These are phyloP conservation scores for Amphiprion ocellaris DNA, from an alignment of 2,113 vertebrate species.

Conservation along the genomic window DNA sequence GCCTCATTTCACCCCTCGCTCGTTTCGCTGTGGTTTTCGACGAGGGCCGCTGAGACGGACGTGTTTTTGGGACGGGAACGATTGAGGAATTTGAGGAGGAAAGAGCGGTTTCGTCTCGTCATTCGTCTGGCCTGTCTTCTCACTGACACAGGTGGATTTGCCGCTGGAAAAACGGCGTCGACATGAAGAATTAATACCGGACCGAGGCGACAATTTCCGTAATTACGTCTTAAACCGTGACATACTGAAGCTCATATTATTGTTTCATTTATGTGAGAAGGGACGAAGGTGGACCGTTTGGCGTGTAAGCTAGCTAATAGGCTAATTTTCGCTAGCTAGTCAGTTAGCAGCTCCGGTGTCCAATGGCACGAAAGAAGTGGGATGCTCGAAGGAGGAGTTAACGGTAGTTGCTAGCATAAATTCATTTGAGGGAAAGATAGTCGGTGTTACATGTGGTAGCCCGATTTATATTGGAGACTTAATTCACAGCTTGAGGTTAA, in stretches of 20 bases:
- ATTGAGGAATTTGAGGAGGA: not conserved
- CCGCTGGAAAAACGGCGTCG: conserved; percentile 42
- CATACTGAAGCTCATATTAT: rapidly evolving
- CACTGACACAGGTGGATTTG: conserved; percentile 79
- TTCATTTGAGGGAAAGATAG: not conserved
- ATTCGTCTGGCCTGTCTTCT: conserved; percentile 67
- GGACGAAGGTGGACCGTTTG: conserved; percentile 21
- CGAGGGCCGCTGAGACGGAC: not conserved
- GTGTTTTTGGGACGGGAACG: not conserved
- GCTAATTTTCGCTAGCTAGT: conserved; percentile 78
- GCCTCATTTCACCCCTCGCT: not conserved
- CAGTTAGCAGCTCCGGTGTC: conserved; percentile 58
- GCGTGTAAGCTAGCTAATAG: conserved; percentile 68
- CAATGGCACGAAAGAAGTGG: conserved; percentile 58
- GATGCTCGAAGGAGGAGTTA: conserved; percentile 74
- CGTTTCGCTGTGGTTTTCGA: not conserved
- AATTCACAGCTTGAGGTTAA: not conserved
- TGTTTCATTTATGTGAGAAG: not conserved
- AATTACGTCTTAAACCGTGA: rapidly evolving
- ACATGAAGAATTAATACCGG: conserved; percentile 35
- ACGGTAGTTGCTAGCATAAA: conserved; percentile 24
- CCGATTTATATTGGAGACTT: not conserved
- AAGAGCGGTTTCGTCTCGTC: conserved; percentile 50
- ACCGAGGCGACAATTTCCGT: not conserved
- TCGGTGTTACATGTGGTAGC: not conserved